Conservation (phyloP, 2,888 invertebrate species). For the Phyllotreta striolata region DNA sequence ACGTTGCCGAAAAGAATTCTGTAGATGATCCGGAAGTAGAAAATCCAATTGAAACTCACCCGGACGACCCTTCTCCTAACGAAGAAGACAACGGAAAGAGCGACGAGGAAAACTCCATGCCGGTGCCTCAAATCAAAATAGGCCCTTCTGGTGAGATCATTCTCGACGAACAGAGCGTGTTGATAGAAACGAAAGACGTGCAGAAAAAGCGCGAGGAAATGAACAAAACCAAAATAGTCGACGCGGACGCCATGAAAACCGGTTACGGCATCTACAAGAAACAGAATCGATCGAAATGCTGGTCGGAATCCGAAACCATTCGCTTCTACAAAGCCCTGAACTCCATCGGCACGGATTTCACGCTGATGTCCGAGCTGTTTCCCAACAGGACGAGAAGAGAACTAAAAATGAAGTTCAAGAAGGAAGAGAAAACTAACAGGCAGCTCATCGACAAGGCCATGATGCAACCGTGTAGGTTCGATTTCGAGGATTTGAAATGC, state of each 20-base stretch:
- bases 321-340: slow-evolving; percentile 91
- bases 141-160: slow-evolving; percentile 86
- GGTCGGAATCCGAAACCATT: slow-evolving; percentile 82
- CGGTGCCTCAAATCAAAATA: slow-evolving; percentile 85
- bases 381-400: slow-evolving; percentile 79
- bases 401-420: slow-evolving; percentile 91
- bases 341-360: slow-evolving; percentile 91
- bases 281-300: slow-evolving; percentile 74
- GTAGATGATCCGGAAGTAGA: slow-evolving; percentile 14
- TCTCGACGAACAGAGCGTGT: slow-evolving; percentile 84
- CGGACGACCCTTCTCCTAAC: slow-evolving; percentile 6
- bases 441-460: slow-evolving; percentile 78
- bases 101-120: slow-evolving; percentile 62
- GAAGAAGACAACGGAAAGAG: slow-evolving; percentile 26
- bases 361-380: slow-evolving; percentile 85
- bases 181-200: slow-evolving; percentile 76
- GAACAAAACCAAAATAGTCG: slow-evolving; percentile 71
- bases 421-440: slow-evolving; percentile 84
- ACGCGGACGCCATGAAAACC: slow-evolving; percentile 64
- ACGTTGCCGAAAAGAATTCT: slow-evolving; percentile 11
- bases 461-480: slow-evolving; percentile 73
- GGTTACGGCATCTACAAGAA: slow-evolving; percentile 72
- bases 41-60: background rate
- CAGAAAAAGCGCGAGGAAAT: slow-evolving; percentile 68
- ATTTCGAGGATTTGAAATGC: slow-evolving; percentile 68